Base-by-base conservation (phyloP, 2,797 vertebrate species). In the Limosa lapponica region DNA sequence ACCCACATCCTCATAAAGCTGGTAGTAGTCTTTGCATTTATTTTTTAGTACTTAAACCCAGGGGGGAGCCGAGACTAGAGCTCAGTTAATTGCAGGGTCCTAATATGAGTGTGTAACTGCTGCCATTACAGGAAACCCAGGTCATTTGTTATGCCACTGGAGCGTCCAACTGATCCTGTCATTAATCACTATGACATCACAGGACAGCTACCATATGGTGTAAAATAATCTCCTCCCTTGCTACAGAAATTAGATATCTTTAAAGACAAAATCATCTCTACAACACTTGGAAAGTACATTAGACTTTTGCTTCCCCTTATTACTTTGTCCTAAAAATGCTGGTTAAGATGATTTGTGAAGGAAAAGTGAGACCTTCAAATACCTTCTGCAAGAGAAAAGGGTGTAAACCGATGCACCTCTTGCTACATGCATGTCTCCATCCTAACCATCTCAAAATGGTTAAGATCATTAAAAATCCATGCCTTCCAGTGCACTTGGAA, bases 131-230 rank as follows among this genome's bases (percentile, higher is more conserved):
- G 93, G 89, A 93, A 96, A 81, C 87, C 23, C 82, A 94, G 93
- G 82, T 90, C 75, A 95, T 94, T 91, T 95, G 85, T 91, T 96
- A 90, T 27, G 75, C 75, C 75, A 95, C 70, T 88, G 93, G 84
- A 95, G 80, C 85, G 69, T 95, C 92, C 69, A 81, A 93, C 66
- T 83, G 93, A 85, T 95, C 96, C 89, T 91, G 85, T 75, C 93
- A 92, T 97, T 96, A 97, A 96, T 96, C 95, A 96, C 70, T 48
- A 30, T 93, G 95, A 91, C 93, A 92, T 95, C 96, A 95, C 79
- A 52, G 58, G 89, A 95, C 94, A 95, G 82, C 72, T 74, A 92
- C 92, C 96, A 96, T 94, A 95, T 94, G 96, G 87, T 95, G 92
- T 84, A 92, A 93, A 96, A 93, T 69, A 93, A 95, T 90, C 51